These are phyloP conservation scores for Bedellia somnulentella DNA, from an alignment of 2,888 invertebrate genomes.

Conservation along the genomic window DNA sequence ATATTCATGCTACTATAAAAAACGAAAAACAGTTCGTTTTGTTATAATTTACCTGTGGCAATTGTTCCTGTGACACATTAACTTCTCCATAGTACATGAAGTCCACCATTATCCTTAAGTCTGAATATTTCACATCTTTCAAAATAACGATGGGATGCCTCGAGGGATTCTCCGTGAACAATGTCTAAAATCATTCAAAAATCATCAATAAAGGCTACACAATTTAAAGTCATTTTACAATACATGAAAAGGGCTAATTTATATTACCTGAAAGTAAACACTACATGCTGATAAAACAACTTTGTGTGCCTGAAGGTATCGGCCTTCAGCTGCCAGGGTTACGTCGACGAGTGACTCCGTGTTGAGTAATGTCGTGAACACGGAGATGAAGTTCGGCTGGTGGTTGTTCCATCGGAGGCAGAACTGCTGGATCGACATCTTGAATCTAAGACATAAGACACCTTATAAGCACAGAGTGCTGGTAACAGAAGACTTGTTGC, in stretches of 20 bases:
- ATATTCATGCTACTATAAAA: background rate
- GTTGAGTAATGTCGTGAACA: conserved; percentile 80
- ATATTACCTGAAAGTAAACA: conserved; percentile 87
- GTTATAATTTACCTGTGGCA: conserved; percentile 64
- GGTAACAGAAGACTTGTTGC: too few species aligned
- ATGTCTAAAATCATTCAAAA: conserved; percentile 56
- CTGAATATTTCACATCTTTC: conserved; percentile 84
- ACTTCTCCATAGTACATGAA: conserved; percentile 94
- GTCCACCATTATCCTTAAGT: conserved; percentile 85
- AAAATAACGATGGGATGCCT: conserved; percentile 88
- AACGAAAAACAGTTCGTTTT: background rate
- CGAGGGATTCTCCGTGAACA: conserved; percentile 85
- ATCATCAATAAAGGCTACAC: background rate
- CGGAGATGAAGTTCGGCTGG: conserved; percentile 89
- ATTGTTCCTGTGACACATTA: conserved; percentile 85
- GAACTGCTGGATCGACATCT: conserved; percentile 75
- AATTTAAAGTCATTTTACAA: conserved; percentile 1
- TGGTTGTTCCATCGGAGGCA: conserved; percentile 91
- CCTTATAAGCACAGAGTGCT: conserved; percentile 9
- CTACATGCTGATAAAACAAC: conserved; percentile 89
- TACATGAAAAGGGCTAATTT: conserved; percentile 5
- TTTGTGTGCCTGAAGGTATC: conserved; percentile 86
- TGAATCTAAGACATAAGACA: conserved; percentile 2
- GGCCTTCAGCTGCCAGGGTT: conserved; percentile 87
- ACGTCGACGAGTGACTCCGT: conserved; percentile 87